Base-by-base conservation (phyloP, 2,888 invertebrate species). In the Thecocarcelia acutangulata region DNA sequence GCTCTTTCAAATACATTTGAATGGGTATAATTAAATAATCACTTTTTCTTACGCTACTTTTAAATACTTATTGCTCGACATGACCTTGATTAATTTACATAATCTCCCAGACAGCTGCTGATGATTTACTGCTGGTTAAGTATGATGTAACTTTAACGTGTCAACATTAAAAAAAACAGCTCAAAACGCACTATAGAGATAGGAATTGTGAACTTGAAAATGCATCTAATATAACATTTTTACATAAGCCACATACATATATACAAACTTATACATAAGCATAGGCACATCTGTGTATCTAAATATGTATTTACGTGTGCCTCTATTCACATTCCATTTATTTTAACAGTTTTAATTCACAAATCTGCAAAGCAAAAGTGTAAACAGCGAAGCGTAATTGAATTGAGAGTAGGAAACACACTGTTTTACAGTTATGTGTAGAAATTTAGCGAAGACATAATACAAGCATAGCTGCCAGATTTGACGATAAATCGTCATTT, bases 191-290 rank as follows among this genome's bases (percentile, higher is more conserved):
- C 56, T 56, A 17, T 33, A 76, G 11, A n/a, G n/a, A 50, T 28
- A 76, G 56, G 48, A 46, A 50, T 44, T 66, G 42, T 77, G 76
- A 81, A 81, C 81, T 81, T 81, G 81, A 77, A 81, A 70, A 42
- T n/a, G 2, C 33, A 3, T 33, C 33, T 5, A 33, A 33, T 6
- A 6, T 5, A 33, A 33, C 6, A 28, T 33, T 46, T 13, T 21
- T 21, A 12, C 0, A 44, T 13, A n/a, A n/a, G n/a, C n/a, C n/a
- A 9, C 28, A 52, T n/a, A 24, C 9, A 42, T 11, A 54, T 3
- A 15, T 12, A 9, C 17, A 15, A 3, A 6, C 24, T 11, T 50
- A 11, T 21, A 5, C 12, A 21, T 6, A 11, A n/a, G 13, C 19
- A 19, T 33, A 8, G 0, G 40, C 4, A 69, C 9, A 28, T 33